phyloP scores from a whole-genome alignment of 2,797 vertebrate genomes.

The Chiroxiphia lanceolata region DNA sequence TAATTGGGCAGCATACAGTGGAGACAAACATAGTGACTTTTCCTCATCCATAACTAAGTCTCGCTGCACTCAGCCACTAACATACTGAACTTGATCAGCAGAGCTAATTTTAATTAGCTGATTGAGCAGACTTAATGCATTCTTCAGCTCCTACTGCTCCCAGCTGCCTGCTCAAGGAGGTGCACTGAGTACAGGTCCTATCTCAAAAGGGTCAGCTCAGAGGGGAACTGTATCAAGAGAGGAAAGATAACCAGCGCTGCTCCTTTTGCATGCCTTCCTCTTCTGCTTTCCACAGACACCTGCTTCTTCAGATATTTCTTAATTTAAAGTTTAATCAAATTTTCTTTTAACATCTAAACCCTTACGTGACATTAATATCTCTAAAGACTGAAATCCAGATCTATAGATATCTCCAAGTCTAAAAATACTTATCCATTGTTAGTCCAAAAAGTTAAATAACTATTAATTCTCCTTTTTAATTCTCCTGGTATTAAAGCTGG shows the following conservation, averaged over 20 bases:
- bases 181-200: not conserved
- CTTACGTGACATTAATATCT: constrained; percentile 17
- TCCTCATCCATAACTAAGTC: not conserved
- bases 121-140: not conserved
- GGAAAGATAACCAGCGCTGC: not conserved
- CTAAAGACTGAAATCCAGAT: constrained; percentile 9
- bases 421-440: constrained; percentile 5
- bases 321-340: constrained; percentile 42
- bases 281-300: not conserved
- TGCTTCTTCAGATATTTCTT: not conserved
- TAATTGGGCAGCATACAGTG: not conserved
- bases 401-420: not conserved
- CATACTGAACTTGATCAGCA: not conserved
- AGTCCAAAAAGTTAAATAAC: constrained; percentile 16
- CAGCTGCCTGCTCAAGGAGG: not conserved
- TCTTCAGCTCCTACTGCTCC: not conserved
- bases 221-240: not conserved
- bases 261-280: not conserved
- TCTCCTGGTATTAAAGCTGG: not conserved
- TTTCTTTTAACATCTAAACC: constrained; percentile 4
- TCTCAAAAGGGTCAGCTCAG: not conserved
- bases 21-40: not conserved
- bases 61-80: not conserved
- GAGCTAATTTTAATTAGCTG: constrained; percentile 9
- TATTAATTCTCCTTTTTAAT: not conserved